Evolutionary conservation across 2,888 invertebrate species (phyloP), one percentile per base, ranked within the genome.

Genomic region (Pheosia tremula): DNA sequence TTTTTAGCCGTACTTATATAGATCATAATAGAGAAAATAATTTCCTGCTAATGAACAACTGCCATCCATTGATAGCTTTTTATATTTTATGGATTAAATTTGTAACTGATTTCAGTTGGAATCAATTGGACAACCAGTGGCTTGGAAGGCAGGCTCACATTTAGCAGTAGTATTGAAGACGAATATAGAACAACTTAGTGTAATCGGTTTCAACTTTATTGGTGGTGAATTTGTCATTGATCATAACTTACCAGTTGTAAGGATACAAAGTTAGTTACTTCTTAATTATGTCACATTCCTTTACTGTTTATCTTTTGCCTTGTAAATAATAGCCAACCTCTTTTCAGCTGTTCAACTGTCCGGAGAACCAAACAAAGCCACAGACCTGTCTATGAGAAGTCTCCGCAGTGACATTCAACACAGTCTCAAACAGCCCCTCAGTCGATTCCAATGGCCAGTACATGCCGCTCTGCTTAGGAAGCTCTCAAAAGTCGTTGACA

Each of bases 61-160:
- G 8, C 13, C 11, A n/a, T 13, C 13, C 13, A 50, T 38, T 49
- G 39, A 5, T 39, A 3, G 39, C n/a, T 39, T 7, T 1, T 3
- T 39, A 39, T 39, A 39, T 39, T 39, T 5, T 39, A 3, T 7
- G 5, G 39, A 5, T 39, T 43, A 24, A 24, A 24, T 24, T 24
- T 24, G 24, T 24, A 61, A 24, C 50, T 11, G 60, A 75, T 77
- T 55, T 50, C 87, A 97, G 97, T 91, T 97, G 78, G 97, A 97
- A 82, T 95, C 96, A 78, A 97, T 96, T 86, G 97, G 97, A 61
- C 95, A 96, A 81, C 95, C 96, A 57, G 93, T 97, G 61, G 97
- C 97, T 41, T 98, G 97, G 97, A 97, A 96, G 80, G 96, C 96
- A 59, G 95, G 96, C 59, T 95, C 96, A 69, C 95, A 95, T 82